Base-by-base conservation (phyloP, 2,888 invertebrate genomes). In the Acleris sparsana region DNA sequence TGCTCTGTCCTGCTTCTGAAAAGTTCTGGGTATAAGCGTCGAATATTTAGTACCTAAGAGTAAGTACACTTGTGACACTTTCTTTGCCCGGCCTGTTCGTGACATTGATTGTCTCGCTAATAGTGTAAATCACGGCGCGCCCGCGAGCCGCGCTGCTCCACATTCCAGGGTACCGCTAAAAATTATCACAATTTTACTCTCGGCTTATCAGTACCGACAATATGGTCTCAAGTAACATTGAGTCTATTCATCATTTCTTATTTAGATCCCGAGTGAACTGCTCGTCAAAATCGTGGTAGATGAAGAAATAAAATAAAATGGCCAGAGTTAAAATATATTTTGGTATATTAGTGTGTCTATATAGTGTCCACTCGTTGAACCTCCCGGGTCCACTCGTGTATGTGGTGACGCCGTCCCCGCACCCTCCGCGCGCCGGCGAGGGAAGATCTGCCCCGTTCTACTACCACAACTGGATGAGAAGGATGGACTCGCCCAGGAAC, bases 51-150 rank as follows among this genome's bases (percentile, higher is more conserved):
- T 46, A 46, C 39, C 39, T 39, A 39, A 1, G 13, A 17, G 46
- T 68, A 84, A 86, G 69, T 73, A 79, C 84, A 89, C 88, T 88
- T 85, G 88, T 86, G 80, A 89, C 88, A 91, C 91, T 92, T 91
- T 92, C 90, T 84, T 60, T 51, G 80, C 22, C 75, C 74, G 69
- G 72, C 70, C 72, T 71, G 74, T 77, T 77, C 76, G 77, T 80
- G 84, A 83, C 83, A 85, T 84, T 84, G 79, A 83, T 84, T 79
- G 80, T 77, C 73, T 73, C 75, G 88, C 86, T 92, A 92, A 90
- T 80, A 80, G 86, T 88, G 89, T 84, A 86, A 92, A 92, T 89
- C 89, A 83, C 80, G 80, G 77, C 76, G 75, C 71, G 71, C 76
- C 84, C 86, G 83, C 79, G 76, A 75, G 75, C 62, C 76, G 91